These are phyloP conservation scores for Platynereis dumerilii DNA, from an alignment of 2,888 invertebrate genomes.

Conservation along the genomic window DNA sequence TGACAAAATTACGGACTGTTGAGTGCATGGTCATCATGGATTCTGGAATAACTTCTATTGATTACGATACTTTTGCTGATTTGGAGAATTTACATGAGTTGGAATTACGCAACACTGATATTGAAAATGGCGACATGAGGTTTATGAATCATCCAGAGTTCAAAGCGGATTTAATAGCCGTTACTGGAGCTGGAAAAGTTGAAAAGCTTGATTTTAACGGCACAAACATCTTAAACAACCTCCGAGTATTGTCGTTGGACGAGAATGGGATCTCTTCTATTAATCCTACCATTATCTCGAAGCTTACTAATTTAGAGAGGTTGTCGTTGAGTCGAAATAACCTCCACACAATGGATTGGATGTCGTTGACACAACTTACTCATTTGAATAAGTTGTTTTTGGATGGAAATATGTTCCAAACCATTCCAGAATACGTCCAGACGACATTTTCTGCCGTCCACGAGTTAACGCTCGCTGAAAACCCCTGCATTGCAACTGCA, in stretches of 20 bases:
- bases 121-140: conserved; percentile 19
- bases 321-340: conserved; percentile 33
- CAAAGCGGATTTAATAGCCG: conserved; percentile 22
- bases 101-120: conserved; percentile 25
- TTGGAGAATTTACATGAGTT: conserved; percentile 31
- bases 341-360: conserved; percentile 31
- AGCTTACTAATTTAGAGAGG: conserved; percentile 12
- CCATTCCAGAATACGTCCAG: conserved; percentile 28
- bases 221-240: conserved; percentile 11
- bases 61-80: conserved; percentile 32
- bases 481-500: conserved; percentile 39
- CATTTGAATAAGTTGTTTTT: conserved; percentile 34
- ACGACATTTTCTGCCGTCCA: conserved; percentile 35
- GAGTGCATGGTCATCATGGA: conserved; percentile 33
- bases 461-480: conserved; percentile 29
- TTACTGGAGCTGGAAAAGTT: conserved; percentile 24
- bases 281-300: conserved; percentile 11
- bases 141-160: conserved; percentile 32
- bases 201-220: conserved; percentile 20
- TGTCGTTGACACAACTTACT: conserved; percentile 23
- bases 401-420: conserved; percentile 31
- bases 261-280: conserved; percentile 10
- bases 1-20: conserved; percentile 24
- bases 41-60: conserved; percentile 21
- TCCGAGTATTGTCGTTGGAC: conserved; percentile 9